These are phyloP conservation scores for Paragorgia papillata DNA, from an alignment of 92 coral and sea anemone genomes.

Conservation along the genomic window DNA sequence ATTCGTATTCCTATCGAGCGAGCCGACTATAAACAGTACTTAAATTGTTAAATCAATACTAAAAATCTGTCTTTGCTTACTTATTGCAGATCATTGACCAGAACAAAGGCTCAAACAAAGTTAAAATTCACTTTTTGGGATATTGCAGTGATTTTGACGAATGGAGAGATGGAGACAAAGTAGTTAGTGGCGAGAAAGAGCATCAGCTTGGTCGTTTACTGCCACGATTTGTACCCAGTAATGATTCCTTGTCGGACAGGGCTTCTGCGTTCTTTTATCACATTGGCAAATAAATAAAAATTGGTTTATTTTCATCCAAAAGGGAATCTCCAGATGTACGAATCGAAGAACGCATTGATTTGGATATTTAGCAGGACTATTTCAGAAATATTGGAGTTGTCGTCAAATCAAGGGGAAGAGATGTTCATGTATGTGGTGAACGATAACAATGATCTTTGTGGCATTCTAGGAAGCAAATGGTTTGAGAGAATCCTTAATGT, in stretches of 20 bases:
- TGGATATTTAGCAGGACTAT: slow-evolving; percentile 39
- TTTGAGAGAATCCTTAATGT: slow-evolving; percentile 43
- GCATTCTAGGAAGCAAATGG: slow-evolving; percentile 39
- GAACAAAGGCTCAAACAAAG: slow-evolving; percentile 25
- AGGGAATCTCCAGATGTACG: slow-evolving; percentile 41
- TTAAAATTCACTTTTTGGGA: slow-evolving; percentile 22
- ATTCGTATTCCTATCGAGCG: not conserved
- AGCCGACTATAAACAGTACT: not conserved
- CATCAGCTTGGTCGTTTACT: slow-evolving; percentile 4
- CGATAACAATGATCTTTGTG: slow-evolving; percentile 27
- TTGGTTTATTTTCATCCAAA: too few species aligned
- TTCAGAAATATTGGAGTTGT: slow-evolving; percentile 21
- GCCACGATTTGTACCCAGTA: slow-evolving; percentile 18
- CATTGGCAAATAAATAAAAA: slow-evolving; percentile 16
- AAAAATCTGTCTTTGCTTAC: too few species aligned
- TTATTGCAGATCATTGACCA: slow-evolving; percentile 1
- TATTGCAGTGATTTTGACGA: slow-evolving; percentile 23
- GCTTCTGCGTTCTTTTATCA: slow-evolving; percentile 17
- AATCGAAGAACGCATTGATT: slow-evolving; percentile 47
- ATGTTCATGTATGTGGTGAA: slow-evolving; percentile 41
- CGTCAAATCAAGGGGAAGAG: slow-evolving; percentile 27
- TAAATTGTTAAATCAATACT: too few species aligned
- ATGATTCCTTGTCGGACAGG: slow-evolving; percentile 40
- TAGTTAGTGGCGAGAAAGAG: slow-evolving; percentile 8
- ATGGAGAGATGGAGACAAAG: slow-evolving; percentile 20